Conservation (phyloP, 2,113 vertebrate species). For the Burhinus bistriatus region DNA sequence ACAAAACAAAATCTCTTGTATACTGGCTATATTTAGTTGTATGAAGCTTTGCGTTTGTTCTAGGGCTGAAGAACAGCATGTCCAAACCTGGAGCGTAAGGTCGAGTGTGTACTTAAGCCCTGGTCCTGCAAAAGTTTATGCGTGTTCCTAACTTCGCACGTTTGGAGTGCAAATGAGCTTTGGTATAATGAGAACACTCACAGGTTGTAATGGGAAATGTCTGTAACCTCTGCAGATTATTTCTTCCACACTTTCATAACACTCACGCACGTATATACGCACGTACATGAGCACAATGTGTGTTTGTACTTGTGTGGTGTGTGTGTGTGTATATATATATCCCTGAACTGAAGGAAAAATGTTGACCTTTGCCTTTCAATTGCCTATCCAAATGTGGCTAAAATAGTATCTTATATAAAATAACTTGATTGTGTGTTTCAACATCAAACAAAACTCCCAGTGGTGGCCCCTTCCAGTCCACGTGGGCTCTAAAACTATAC, state of each 20-base stretch:
- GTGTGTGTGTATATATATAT: neutral
- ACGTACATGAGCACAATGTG: neutral
- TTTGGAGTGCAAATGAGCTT: neutral
- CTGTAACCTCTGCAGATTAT: neutral
- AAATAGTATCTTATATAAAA: constrained; percentile 18
- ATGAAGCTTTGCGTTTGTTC: neutral
- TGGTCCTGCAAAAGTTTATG: neutral
- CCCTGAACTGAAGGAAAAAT: neutral
- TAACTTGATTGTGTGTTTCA: neutral
- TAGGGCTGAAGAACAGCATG: neutral
- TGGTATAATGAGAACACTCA: neutral
- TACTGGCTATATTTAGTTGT: neutral
- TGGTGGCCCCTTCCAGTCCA: neutral
- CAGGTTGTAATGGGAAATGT: neutral
- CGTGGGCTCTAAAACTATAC: neutral
- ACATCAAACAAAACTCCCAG: neutral
- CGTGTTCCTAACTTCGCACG: neutral
- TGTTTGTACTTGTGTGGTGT: neutral
- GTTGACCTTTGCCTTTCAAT: constrained; percentile 24
- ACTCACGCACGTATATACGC: fast-evolving
- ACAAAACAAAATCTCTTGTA: constrained; percentile 32
- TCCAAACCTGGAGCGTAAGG: constrained; percentile 23
- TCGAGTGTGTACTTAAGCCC: neutral
- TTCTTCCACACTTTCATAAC: neutral
- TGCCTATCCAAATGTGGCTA: constrained; percentile 19